A percentile compares a stretch with the other conserved stretches of the same genome.
Evolutionary conservation across 2,797 vertebrate genomes (phyloP).

Genomic region (Heterohyrax brucei): DNA sequence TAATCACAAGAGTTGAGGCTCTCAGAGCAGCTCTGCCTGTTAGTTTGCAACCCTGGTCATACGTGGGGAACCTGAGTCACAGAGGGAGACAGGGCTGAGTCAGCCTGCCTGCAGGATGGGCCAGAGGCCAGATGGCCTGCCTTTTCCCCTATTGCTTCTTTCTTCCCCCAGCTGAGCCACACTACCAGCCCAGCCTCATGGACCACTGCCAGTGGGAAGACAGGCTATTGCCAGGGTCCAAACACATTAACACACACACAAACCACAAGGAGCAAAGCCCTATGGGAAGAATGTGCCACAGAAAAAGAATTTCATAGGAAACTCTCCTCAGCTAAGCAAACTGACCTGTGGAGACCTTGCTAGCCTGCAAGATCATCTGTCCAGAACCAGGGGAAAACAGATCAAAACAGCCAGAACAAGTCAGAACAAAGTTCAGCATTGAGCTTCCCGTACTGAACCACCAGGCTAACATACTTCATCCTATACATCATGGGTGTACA

Average conservation of each 20-base stretch:
- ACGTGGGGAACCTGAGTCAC: conserved; percentile 84
- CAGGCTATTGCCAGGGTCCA: neutral
- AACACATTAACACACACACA: conserved; percentile 46
- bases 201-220: neutral
- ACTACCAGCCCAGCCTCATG: neutral
- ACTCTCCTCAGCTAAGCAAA: conserved; percentile 22
- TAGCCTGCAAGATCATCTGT: conserved; percentile 6
- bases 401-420: conserved; percentile 39
- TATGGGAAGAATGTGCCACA: neutral
- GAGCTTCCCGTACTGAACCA: neutral
- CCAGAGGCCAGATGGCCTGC: neutral
- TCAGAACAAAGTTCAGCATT: conserved; percentile 43
- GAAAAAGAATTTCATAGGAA: conserved; percentile 39
- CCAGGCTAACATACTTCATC: conserved; percentile 11
- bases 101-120: neutral
- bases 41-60: conserved; percentile 60
- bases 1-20: conserved; percentile 79
- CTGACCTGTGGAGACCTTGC: neutral
- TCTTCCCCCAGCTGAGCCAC: conserved; percentile 19
- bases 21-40: conserved; percentile 63
- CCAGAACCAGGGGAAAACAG: conserved; percentile 28
- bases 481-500: neutral
- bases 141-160: neutral
- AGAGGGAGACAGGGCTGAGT: conserved; percentile 44
- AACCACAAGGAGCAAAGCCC: neutral